Conservation (phyloP, 2,113 vertebrate species). For the Anoura caudifer region DNA sequence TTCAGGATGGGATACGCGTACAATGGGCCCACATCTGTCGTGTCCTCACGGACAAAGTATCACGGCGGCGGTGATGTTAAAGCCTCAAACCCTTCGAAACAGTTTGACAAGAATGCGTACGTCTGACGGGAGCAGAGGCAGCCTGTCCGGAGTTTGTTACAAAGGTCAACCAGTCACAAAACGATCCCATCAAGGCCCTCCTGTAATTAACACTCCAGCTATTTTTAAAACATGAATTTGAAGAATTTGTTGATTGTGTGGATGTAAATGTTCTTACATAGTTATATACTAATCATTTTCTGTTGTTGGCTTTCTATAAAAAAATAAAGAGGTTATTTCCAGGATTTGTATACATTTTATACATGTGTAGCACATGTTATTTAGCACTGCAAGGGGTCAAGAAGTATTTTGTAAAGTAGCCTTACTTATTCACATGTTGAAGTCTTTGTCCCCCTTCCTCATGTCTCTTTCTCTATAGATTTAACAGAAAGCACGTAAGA, state of each 20-base stretch:
- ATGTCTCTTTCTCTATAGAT: neutral
- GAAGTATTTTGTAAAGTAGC: neutral
- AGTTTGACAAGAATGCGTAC: constrained; percentile 90
- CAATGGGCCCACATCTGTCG: constrained; percentile 83
- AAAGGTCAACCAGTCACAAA: constrained; percentile 66
- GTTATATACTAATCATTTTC: constrained; percentile 79
- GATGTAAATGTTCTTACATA: constrained; percentile 81
- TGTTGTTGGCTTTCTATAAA: constrained; percentile 78
- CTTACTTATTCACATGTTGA: neutral
- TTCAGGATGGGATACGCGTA: constrained; percentile 84
- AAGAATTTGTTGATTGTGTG: constrained; percentile 70
- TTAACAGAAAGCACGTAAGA: neutral
- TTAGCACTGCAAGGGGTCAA: neutral
- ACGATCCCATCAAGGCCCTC: constrained; percentile 54
- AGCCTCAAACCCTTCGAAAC: constrained; percentile 75
- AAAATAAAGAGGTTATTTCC: constrained; percentile 80
- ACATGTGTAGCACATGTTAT: neutral
- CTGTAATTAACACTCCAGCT: constrained; percentile 63
- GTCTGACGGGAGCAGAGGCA: constrained; percentile 78
- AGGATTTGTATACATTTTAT: constrained; percentile 44
- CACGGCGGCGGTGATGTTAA: constrained; percentile 78
- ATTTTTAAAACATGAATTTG: constrained; percentile 77
- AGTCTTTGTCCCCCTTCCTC: neutral
- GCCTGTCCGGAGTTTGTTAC: constrained; percentile 46
- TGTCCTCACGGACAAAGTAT: constrained; percentile 84